Evolutionary conservation across 2,797 vertebrate genomes (phyloP), one percentile per base, ranked within the genome.

Genomic region (Nothura maculosa): DNA sequence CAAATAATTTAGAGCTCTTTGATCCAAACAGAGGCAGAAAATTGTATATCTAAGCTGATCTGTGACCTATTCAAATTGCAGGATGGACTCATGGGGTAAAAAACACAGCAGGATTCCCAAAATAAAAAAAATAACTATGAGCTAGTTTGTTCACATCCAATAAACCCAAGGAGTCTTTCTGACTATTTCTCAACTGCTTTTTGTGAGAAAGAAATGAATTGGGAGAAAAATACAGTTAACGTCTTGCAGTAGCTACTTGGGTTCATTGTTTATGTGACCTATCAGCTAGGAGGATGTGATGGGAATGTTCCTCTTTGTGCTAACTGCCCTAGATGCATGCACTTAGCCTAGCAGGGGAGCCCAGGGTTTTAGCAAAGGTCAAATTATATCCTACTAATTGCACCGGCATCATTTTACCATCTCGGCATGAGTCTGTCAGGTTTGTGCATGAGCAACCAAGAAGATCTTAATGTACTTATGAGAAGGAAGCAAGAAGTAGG

Each of bases 381-480:
- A 95, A 92, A 96, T 94, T 93, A 94, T 76, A 95, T 82, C 85
- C 92, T 90, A 90, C 96, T 96, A 94, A 96, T 91, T 93, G 87
- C 85, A 72, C 69, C 61, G 30, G 72, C 86, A 91, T 93, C 58
- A 10, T 96, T 96, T 96, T 67, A 83, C 89, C 70, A 68, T 89
- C 94, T 92, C 91, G 79, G 68, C 66, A 12, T 73, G 91, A 93
- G 63, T 82, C 67, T 92, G 92, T 93, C 90, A 95, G 77, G 79
- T 84, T 89, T 88, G 92, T 88, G 74, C 87, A 77, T 6, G 74
- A 77, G 74, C 85, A 94, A 21, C 85, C 4, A 4, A 84, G 85
- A 85, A 83, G 91, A 82, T 94, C 85, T 90, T 95, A 89, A 89
- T 92, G 92, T 69, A 87, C 60, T 84, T 78, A 43, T 75, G 91